Conservation (phyloP, 2,888 invertebrate species). For the Mythimna loreyi region DNA sequence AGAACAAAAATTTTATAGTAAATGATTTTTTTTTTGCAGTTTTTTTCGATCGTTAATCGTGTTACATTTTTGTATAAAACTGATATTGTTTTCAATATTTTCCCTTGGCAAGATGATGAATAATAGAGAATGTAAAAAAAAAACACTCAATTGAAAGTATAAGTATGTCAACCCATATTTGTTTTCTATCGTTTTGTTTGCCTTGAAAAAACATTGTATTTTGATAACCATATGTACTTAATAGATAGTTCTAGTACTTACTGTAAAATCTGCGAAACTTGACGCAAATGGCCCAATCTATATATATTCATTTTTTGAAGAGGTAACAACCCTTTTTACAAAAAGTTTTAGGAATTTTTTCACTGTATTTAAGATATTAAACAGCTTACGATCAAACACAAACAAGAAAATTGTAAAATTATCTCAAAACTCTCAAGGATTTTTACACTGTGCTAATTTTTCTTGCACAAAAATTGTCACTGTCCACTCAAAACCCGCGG, state of each 20-base stretch:
- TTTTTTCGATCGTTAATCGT: no score
- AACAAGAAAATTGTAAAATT: neutral
- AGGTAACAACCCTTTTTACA: no score
- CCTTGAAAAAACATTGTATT: neutral
- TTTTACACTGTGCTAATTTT: neutral
- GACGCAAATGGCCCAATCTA: constrained; percentile 1
- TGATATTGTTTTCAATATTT: neutral
- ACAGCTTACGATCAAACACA: neutral
- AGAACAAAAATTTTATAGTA: neutral
- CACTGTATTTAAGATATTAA: neutral
- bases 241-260: constrained; percentile 33
- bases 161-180: neutral
- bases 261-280: constrained; percentile 6
- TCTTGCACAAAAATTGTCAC: no score
- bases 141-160: no score
- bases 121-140: no score
- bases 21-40: no score
- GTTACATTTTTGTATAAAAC: neutral
- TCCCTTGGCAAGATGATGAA: neutral
- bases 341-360: neutral
- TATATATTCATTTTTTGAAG: constrained; percentile 22
- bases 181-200: constrained; percentile 7
- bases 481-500: constrained; percentile 13
- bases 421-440: no score
- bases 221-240: neutral